Evolutionary conservation across 2,888 invertebrate genomes (phyloP).

Genomic region (Cenopis cana): DNA sequence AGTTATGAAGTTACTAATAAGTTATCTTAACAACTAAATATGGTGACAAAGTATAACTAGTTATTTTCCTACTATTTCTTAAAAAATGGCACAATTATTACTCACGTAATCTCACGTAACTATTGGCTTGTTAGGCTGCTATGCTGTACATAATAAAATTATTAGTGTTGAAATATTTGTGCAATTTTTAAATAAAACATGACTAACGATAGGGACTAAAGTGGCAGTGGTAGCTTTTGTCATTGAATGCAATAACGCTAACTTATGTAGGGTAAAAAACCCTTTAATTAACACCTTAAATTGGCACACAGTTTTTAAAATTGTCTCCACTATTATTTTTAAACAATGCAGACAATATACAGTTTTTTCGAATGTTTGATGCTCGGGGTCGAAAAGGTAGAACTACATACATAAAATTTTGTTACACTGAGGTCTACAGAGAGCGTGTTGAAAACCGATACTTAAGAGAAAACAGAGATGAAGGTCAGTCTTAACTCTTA

Average conservation of each 20-base stretch:
- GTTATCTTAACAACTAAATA: slow-evolving; percentile 31
- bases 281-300: too few species aligned
- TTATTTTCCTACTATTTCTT: slow-evolving; percentile 1
- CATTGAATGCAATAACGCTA: background rate
- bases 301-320: too few species aligned
- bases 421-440: background rate
- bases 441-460: slow-evolving; percentile 4
- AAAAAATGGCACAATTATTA: slow-evolving; percentile 31
- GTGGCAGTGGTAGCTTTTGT: background rate
- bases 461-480: slow-evolving; percentile 3
- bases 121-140: background rate
- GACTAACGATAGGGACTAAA: background rate
- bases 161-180: background rate
- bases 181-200: slow-evolving; percentile 19
- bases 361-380: too few species aligned
- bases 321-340: too few species aligned
- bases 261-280: too few species aligned
- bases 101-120: slow-evolving; percentile 4
- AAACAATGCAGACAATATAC: too few species aligned
- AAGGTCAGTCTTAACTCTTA: slow-evolving; percentile 32
- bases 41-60: background rate
- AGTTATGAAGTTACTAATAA: slow-evolving; percentile 32
- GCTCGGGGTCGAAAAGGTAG: too few species aligned
- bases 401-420: background rate
- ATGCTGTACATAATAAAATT: background rate